Conservation (phyloP, 1,140 invertebrate genomes). For the Drosophila azteca region DNA sequence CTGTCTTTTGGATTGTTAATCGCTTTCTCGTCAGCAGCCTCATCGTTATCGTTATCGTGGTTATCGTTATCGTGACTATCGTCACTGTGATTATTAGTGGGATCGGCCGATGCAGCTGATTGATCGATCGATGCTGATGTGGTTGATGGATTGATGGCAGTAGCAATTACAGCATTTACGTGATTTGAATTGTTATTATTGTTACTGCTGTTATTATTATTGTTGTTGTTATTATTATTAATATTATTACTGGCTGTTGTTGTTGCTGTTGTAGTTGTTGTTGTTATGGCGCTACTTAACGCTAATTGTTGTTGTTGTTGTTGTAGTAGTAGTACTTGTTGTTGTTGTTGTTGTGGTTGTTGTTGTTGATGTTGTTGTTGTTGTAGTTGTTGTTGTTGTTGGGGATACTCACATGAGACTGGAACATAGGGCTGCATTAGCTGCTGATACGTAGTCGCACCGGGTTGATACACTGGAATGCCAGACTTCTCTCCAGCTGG, state of each 20-base stretch:
- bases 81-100: slow-evolving; percentile 22
- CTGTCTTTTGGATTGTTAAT: slow-evolving; percentile 31
- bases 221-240: slow-evolving; percentile 48
- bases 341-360: slow-evolving; percentile 42
- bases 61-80: slow-evolving; percentile 13
- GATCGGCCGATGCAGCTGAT: slow-evolving; percentile 16
- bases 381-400: slow-evolving; percentile 74
- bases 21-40: slow-evolving; percentile 18
- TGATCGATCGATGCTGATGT: slow-evolving; percentile 47
- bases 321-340: slow-evolving; percentile 64
- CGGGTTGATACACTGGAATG: slow-evolving; percentile 96
- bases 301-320: slow-evolving; percentile 67
- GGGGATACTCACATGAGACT: slow-evolving; percentile 95
- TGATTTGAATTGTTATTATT: slow-evolving; percentile 49
- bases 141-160: slow-evolving; percentile 48
- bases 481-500: slow-evolving; percentile 97
- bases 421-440: slow-evolving; percentile 97
- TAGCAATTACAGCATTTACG: slow-evolving; percentile 70
- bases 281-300: slow-evolving; percentile 60
- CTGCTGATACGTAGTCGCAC: slow-evolving; percentile 95
- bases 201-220: slow-evolving; percentile 55
- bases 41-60: slow-evolving; percentile 9
- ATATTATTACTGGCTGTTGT: slow-evolving; percentile 72
- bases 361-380: slow-evolving; percentile 57
- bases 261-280: slow-evolving; percentile 68